Conservation (phyloP, 2,797 vertebrate genomes). For the Pseudochirops corinnae region DNA sequence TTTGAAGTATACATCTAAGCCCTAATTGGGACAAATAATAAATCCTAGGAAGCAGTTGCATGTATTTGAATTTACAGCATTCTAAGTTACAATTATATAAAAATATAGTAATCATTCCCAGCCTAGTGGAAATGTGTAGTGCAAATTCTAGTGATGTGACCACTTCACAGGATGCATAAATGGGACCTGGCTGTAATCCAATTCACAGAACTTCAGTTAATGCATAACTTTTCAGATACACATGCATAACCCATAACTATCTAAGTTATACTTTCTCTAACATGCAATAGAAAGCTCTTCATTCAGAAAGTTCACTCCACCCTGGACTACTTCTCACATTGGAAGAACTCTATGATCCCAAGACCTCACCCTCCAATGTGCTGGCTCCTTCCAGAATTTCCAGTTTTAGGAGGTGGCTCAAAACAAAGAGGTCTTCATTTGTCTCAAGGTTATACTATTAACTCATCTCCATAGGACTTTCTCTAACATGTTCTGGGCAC, state of each 20-base stretch:
- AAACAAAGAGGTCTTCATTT: background rate
- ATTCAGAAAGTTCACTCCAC: background rate
- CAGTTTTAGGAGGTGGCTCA: background rate
- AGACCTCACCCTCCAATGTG: background rate
- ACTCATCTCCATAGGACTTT: background rate
- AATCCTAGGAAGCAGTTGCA: background rate
- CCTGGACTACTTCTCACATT: background rate
- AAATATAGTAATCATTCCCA: background rate
- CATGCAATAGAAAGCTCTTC: background rate
- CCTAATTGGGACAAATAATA: no score
- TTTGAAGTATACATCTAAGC: background rate
- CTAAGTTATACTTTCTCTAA: background rate
- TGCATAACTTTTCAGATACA: background rate
- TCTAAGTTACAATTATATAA: background rate
- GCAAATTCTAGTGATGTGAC: background rate
- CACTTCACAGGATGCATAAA: background rate
- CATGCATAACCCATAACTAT: background rate
- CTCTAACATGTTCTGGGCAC: background rate
- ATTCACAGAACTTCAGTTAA: slow-evolving; percentile 31
- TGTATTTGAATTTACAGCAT: background rate
- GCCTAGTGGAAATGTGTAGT: background rate
- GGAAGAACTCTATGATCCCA: background rate
- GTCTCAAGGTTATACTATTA: background rate
- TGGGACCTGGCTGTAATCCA: background rate
- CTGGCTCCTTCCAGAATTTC: background rate